Evolutionary conservation across 1,140 invertebrate species (phyloP).

Genomic region (Pseudomyrmex flavicornis): DNA sequence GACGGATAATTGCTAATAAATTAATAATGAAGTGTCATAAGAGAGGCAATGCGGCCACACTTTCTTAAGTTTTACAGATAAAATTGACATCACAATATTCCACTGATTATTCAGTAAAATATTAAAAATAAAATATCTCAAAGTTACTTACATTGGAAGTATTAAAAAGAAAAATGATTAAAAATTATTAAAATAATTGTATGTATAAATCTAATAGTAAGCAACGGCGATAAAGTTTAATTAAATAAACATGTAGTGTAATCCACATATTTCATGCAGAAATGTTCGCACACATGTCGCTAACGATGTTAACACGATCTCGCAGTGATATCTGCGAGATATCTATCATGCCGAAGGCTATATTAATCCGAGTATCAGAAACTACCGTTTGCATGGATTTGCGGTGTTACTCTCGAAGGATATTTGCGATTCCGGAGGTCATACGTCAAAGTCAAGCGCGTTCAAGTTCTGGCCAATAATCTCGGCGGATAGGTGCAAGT

Average conservation of each 20-base stretch:
- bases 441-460: constrained; percentile 53
- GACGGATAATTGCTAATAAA: constrained; percentile 14
- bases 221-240: background rate
- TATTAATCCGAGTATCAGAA: constrained; percentile 47
- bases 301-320: constrained; percentile 40
- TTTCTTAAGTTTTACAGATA: background rate
- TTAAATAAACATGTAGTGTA: background rate
- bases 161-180: background rate
- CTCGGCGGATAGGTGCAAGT: constrained; percentile 57
- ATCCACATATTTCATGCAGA: background rate
- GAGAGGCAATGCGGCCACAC: background rate
- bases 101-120: too few relatives aligned
- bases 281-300: background rate
- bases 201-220: background rate
- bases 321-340: background rate
- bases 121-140: too few relatives aligned
- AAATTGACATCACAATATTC: background rate
- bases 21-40: constrained; percentile 1
- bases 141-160: background rate
- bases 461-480: constrained; percentile 58
- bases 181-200: background rate
- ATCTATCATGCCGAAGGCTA: constrained; percentile 2
- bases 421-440: constrained; percentile 52
- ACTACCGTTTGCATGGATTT: constrained; percentile 50
- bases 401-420: constrained; percentile 49